These are phyloP conservation scores for Scophthalmus maximus DNA, from an alignment of 2,113 vertebrate genomes.

Conservation along the genomic window DNA sequence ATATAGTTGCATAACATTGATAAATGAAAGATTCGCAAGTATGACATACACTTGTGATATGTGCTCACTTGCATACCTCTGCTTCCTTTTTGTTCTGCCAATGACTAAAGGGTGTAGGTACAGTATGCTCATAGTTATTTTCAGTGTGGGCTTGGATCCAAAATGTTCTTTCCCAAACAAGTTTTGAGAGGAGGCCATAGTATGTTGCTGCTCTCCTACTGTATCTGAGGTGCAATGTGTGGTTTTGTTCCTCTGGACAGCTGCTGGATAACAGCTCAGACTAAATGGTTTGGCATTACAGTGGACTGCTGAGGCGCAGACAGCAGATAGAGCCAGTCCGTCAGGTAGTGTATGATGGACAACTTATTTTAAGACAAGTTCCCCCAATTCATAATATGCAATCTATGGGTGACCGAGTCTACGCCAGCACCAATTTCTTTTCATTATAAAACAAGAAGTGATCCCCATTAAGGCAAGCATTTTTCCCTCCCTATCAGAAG, in stretches of 20 bases:
- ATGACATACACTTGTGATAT: constrained; percentile 16
- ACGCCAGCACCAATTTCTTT: not conserved
- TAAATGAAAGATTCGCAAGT: not conserved
- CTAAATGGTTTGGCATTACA: constrained; percentile 20
- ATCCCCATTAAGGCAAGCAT: not conserved
- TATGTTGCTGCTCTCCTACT: constrained; percentile 21
- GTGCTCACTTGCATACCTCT: constrained; percentile 19
- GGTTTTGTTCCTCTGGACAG: constrained; percentile 29
- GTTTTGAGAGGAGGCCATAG: constrained; percentile 25
- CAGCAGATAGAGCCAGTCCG: not conserved
- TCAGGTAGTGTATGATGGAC: not conserved
- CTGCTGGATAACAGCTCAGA: constrained; percentile 17
- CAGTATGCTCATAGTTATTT: constrained; percentile 39
- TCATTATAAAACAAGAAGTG: not conserved
- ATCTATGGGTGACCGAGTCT: not conserved
- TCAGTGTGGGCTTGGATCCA: constrained; percentile 28
- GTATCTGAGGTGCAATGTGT: constrained; percentile 8
- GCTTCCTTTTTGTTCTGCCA: constrained; percentile 37
- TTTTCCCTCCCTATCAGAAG: not conserved
- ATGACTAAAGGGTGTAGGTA: constrained; percentile 49
- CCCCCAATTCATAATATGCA: not conserved
- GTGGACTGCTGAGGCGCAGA: constrained; percentile 8
- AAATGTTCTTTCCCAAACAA: constrained; percentile 28
- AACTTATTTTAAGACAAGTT: not conserved
- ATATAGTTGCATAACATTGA: not conserved